A percentile compares a stretch with the other conserved stretches of the same genome.
phyloP scores from a whole-genome alignment of 2,113 vertebrate genomes.

The Phyllostomus discolor region DNA sequence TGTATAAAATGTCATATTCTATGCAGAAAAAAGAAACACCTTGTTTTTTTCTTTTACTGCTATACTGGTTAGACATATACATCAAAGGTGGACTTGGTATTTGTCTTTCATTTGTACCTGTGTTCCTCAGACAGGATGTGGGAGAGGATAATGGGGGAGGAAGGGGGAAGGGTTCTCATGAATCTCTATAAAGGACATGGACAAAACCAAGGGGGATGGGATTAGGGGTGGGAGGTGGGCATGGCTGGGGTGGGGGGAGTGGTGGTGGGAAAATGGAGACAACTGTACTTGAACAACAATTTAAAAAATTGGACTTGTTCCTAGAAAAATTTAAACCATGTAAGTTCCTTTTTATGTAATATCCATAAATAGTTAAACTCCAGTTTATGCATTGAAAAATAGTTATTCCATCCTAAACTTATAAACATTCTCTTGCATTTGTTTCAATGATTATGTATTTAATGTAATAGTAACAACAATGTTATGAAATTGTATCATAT shows the following conservation, averaged over 20 bases:
- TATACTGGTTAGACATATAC: neutral
- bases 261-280: no score
- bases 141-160: no score
- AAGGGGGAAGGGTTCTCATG: no score
- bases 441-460: neutral
- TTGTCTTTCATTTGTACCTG: no score
- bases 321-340: neutral
- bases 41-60: neutral
- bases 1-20: no score
- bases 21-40: neutral
- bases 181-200: no score
- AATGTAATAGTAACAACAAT: neutral
- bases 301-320: neutral
- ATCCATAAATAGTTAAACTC: neutral
- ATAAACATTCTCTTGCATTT: neutral
- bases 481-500: neutral
- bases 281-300: no score
- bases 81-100: neutral
- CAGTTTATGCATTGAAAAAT: neutral
- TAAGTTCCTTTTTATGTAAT: neutral
- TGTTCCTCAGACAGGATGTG: no score
- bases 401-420: neutral
- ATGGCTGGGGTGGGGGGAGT: no score
- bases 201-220: no score
- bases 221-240: no score